phyloP scores from a whole-genome alignment of 2,888 invertebrate genomes.

The Drosophila meridionalis region DNA sequence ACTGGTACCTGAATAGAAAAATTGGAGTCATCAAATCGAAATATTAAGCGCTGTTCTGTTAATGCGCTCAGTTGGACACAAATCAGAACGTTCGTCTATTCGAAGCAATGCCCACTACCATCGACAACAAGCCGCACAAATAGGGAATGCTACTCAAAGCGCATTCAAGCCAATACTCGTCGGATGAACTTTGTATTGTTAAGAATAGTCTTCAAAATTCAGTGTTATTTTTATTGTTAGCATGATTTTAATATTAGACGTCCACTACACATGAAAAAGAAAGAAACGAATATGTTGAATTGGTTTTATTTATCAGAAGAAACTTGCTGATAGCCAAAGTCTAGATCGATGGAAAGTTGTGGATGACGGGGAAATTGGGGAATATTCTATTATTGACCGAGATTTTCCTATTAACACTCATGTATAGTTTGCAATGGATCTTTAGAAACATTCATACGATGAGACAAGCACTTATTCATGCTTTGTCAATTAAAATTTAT shows the following conservation, averaged over 20 bases:
- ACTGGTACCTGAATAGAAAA: neutral
- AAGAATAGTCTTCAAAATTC: neutral
- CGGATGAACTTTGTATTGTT: neutral
- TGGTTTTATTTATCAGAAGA: neutral
- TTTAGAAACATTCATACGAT: too few relatives aligned
- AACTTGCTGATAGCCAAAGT: too few relatives aligned
- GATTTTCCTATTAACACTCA: too few relatives aligned
- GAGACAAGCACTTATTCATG: too few relatives aligned
- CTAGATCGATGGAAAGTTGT: neutral
- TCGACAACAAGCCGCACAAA: neutral
- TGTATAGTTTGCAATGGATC: too few relatives aligned
- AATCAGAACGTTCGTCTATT: neutral
- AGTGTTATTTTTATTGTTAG: neutral
- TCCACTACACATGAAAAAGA: neutral
- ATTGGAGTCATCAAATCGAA: neutral
- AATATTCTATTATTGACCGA: too few relatives aligned
- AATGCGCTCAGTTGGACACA: too few relatives aligned
- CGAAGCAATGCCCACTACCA: neutral
- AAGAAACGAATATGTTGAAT: neutral
- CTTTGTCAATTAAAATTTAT: too few relatives aligned
- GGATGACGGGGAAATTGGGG: too few relatives aligned
- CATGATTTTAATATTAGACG: neutral
- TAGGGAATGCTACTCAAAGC: neutral
- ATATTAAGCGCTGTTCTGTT: neutral
- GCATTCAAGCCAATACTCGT: neutral